Conservation (phyloP, 2,113 vertebrate species). For the Morone chrysops region DNA sequence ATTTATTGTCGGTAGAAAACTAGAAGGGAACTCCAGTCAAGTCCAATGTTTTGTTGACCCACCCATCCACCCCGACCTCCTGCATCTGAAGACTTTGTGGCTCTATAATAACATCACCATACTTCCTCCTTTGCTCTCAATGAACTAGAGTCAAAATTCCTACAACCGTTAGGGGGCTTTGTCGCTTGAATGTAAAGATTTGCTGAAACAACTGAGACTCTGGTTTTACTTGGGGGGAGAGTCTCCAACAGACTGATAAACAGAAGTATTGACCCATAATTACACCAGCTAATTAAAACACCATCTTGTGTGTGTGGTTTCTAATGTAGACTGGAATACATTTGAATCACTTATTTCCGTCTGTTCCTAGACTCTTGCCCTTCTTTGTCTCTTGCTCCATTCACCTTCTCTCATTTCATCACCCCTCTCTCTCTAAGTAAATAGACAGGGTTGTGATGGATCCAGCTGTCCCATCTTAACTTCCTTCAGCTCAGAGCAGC, state of each 20-base stretch:
- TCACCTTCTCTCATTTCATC: conserved; percentile 69
- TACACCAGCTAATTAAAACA: conserved; percentile 66
- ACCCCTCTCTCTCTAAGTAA: conserved; percentile 50
- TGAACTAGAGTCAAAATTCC: background rate
- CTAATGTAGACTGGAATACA: conserved; percentile 59
- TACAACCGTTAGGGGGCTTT: background rate
- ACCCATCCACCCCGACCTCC: background rate
- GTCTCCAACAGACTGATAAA: conserved; percentile 41
- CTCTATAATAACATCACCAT: background rate
- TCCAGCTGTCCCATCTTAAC: conserved; percentile 80
- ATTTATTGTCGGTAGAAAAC: background rate
- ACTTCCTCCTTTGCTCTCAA: background rate
- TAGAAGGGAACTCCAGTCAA: too few relatives aligned
- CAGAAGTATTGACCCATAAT: conserved; percentile 59
- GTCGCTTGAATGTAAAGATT: background rate
- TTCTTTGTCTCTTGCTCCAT: conserved; percentile 52
- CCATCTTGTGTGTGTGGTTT: conserved; percentile 43
- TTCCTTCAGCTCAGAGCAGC: conserved; percentile 70
- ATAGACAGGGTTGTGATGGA: conserved; percentile 75
- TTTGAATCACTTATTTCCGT: conserved; percentile 62
- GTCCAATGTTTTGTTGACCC: background rate
- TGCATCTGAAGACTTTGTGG: background rate
- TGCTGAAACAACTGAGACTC: background rate
- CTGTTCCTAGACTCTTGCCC: conserved; percentile 46
- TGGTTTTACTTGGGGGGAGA: background rate